Percentiles rank a stretch among this genome's conserved stretches.
Evolutionary conservation across 2,797 vertebrate species (phyloP).

Genomic region (Vespertilio murinus): DNA sequence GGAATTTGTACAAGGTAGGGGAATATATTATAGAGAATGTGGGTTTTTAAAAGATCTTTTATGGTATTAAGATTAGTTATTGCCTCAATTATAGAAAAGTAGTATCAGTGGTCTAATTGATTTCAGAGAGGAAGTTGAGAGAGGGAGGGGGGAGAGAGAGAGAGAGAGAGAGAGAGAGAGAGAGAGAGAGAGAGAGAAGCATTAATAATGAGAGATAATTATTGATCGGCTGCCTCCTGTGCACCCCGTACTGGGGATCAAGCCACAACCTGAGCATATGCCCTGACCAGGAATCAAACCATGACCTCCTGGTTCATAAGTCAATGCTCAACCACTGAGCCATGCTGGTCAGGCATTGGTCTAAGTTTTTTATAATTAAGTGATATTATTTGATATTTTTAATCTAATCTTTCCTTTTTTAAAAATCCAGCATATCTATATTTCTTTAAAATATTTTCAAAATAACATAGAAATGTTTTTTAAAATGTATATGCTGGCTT

Average conservation of each 20-base stretch:
- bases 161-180: no score
- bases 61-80: constrained; percentile 25
- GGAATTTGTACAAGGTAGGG: neutral
- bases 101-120: neutral
- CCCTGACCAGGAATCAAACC: no score
- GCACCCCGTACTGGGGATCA: no score
- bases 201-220: no score
- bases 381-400: constrained; percentile 24
- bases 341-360: no score
- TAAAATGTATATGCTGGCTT: constrained; percentile 1
- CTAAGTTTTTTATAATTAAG: constrained; percentile 33
- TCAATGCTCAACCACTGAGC: no score
- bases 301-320: no score
- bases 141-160: no score
- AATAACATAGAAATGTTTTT: constrained; percentile 32
- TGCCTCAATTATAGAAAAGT: constrained; percentile 27
- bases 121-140: no score
- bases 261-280: no score
- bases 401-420: neutral
- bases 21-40: constrained; percentile 8
- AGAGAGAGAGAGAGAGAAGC: no score
- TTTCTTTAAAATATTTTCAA: constrained; percentile 57
- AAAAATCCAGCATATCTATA: neutral
- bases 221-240: no score
- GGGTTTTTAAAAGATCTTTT: constrained; percentile 6